Evolutionary conservation across 2,888 invertebrate genomes (phyloP).

Genomic region (Pachymerium ferrugineum): DNA sequence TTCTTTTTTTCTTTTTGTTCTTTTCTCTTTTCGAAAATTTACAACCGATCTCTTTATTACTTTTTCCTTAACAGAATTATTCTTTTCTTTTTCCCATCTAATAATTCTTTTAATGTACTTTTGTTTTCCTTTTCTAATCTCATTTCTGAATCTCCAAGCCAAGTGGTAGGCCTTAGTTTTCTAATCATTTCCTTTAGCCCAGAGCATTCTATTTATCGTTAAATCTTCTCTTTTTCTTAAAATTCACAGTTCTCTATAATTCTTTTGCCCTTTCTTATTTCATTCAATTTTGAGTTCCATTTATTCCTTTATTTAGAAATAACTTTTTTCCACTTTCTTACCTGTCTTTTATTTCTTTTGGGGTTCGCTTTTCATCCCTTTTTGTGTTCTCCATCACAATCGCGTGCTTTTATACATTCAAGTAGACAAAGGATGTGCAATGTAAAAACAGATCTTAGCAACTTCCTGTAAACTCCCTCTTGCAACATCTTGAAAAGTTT

Average conservation of each 20-base stretch:
- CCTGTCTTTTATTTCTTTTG: slow-evolving; percentile 3
- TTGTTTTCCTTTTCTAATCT: too few species aligned
- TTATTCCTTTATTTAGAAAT: background rate
- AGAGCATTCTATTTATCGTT: background rate
- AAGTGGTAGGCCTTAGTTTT: too few species aligned
- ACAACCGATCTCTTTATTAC: too few species aligned
- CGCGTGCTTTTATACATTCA: background rate
- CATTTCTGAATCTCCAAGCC: too few species aligned
- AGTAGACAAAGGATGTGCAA: background rate
- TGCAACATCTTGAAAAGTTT: background rate
- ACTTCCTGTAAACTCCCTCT: slow-evolving; percentile 2
- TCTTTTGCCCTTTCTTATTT: background rate
- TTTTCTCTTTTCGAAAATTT: too few species aligned
- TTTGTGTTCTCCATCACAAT: background rate
- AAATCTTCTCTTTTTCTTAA: background rate
- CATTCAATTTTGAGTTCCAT: background rate
- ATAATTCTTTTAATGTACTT: too few species aligned
- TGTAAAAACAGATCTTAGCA: background rate
- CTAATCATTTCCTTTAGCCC: background rate
- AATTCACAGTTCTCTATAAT: background rate
- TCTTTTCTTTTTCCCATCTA: too few species aligned
- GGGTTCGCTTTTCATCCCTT: background rate
- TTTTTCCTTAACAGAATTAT: too few species aligned
- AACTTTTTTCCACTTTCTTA: background rate
- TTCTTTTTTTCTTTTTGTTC: too few species aligned